Conservation (phyloP, 2,113 vertebrate genomes). For the Pteropus alecto region DNA sequence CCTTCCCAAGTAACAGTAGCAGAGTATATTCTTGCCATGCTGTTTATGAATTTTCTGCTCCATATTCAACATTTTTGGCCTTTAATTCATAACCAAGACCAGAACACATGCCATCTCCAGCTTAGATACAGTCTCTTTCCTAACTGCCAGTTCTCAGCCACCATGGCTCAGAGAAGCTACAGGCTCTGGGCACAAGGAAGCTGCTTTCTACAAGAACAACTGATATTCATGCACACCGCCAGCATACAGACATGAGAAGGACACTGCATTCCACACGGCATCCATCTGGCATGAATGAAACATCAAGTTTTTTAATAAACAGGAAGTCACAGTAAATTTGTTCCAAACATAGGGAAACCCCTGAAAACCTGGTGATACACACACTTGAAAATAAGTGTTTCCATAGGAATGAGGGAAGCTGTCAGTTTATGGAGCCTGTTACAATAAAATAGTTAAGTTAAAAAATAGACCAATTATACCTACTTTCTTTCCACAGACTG, state of each 20-base stretch:
- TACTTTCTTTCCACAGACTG: slow-evolving; percentile 96
- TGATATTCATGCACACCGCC: background rate
- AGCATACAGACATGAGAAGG: background rate
- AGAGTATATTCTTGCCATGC: background rate
- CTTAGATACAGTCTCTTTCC: background rate
- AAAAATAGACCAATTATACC: slow-evolving; percentile 69
- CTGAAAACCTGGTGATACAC: background rate
- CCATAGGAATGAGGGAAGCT: background rate
- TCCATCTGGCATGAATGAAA: background rate
- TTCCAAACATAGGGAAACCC: background rate
- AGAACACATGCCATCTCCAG: background rate
- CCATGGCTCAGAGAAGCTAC: background rate
- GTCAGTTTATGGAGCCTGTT: background rate
- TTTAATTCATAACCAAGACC: background rate
- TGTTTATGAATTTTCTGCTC: background rate
- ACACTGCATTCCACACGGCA: background rate
- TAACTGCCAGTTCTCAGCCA: background rate
- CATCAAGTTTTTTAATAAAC: background rate
- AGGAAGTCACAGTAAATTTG: background rate
- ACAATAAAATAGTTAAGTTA: background rate
- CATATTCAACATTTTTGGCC: background rate
- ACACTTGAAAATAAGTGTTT: background rate
- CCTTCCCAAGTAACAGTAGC: background rate
- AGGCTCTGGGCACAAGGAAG: background rate
- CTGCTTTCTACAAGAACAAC: background rate